Evolutionary conservation across 2,888 invertebrate genomes (phyloP).

Genomic region (Acrobasis suavella): DNA sequence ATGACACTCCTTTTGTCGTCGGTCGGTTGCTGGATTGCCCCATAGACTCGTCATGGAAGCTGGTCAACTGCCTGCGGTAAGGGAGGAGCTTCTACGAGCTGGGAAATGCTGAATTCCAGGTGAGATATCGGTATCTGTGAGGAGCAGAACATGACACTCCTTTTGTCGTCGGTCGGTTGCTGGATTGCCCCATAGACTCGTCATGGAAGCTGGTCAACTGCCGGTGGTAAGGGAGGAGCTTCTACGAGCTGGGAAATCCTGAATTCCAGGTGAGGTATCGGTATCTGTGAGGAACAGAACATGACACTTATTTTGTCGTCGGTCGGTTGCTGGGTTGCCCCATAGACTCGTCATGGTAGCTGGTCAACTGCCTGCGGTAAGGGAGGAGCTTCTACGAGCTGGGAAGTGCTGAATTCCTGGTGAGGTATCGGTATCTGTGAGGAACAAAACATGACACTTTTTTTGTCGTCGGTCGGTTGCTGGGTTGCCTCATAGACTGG

Average conservation of each 20-base stretch:
- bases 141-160: too few relatives aligned
- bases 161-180: slow-evolving; percentile 89
- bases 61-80: slow-evolving; percentile 92
- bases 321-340: slow-evolving; percentile 92
- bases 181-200: slow-evolving; percentile 94
- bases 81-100: slow-evolving; percentile 91
- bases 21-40: slow-evolving; percentile 92
- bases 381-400: slow-evolving; percentile 91
- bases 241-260: slow-evolving; percentile 91
- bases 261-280: slow-evolving; percentile 84
- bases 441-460: too few relatives aligned
- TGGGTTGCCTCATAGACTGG: slow-evolving; percentile 94
- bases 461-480: slow-evolving; percentile 89
- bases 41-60: slow-evolving; percentile 93
- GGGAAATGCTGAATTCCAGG: slow-evolving; percentile 89
- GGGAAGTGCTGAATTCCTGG: slow-evolving; percentile 89
- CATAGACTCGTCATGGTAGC: slow-evolving; percentile 93
- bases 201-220: slow-evolving; percentile 95
- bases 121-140: too few relatives aligned
- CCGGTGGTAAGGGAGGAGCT: slow-evolving; percentile 88
- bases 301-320: slow-evolving; percentile 93
- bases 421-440: too few relatives aligned
- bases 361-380: slow-evolving; percentile 92
- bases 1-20: slow-evolving; percentile 93
- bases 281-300: too few relatives aligned